Evolutionary conservation across 2,797 vertebrate genomes (phyloP).

Genomic region (Clarias fuscus): DNA sequence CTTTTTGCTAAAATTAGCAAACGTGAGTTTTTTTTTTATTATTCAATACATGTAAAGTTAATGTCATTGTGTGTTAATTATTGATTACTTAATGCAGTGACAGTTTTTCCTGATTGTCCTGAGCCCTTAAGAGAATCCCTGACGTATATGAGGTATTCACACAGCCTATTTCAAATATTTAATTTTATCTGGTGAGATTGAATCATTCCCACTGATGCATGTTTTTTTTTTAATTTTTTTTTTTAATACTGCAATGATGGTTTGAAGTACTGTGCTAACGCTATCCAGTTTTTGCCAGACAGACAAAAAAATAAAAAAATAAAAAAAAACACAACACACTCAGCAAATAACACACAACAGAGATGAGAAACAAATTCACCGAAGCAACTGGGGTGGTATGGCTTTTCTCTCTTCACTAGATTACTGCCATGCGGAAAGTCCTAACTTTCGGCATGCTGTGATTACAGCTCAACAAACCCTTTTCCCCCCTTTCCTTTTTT

Average conservation of each 20-base stretch:
- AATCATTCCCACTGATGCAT: not conserved
- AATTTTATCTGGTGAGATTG: not conserved
- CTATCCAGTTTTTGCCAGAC: not conserved
- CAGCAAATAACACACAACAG: not conserved
- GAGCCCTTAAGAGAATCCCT: not conserved
- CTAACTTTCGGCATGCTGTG: not conserved
- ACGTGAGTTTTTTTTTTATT: not conserved
- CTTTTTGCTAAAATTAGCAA: too few relatives aligned
- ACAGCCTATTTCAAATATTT: not conserved
- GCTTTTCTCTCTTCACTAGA: not conserved
- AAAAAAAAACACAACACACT: not conserved
- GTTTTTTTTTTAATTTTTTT: not conserved
- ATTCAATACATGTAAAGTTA: not conserved
- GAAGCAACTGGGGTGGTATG: not conserved
- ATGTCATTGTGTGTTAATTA: not conserved
- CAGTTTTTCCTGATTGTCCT: not conserved
- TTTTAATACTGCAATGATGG: not conserved
- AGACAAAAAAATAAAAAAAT: not conserved
- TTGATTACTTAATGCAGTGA: not conserved
- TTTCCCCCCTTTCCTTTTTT: accelerated
- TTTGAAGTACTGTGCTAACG: not conserved
- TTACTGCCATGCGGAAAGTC: not conserved
- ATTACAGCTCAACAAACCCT: not conserved
- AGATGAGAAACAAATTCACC: not conserved
- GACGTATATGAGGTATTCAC: not conserved